phyloP scores from a whole-genome alignment of 2,113 vertebrate genomes.

The Brachypodius melanocephalos region DNA sequence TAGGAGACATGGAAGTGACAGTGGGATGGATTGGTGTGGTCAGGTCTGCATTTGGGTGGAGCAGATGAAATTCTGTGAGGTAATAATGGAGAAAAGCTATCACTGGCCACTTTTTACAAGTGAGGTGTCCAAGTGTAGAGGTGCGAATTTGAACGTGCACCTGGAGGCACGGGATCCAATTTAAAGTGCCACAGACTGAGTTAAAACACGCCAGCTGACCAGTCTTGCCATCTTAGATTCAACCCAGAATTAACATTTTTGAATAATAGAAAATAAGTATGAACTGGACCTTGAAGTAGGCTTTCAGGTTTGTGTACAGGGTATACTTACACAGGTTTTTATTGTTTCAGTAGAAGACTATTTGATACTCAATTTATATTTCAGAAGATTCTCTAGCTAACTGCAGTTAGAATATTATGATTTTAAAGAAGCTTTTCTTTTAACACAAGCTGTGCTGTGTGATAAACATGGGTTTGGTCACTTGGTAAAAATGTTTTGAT shows the following conservation, averaged over 20 bases:
- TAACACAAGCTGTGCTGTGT: neutral
- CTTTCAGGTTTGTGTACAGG: neutral
- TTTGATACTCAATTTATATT: neutral
- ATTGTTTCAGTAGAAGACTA: neutral
- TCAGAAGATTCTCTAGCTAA: neutral
- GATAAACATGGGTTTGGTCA: neutral
- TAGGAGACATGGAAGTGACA: neutral
- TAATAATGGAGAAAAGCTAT: neutral
- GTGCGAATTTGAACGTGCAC: neutral
- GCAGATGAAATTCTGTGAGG: neutral
- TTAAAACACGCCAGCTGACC: neutral
- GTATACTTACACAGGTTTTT: neutral
- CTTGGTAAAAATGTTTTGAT: neutral
- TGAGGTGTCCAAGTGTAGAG: neutral
- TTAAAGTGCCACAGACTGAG: neutral
- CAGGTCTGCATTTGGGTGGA: neutral
- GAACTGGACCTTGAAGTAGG: neutral
- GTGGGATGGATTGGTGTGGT: neutral
- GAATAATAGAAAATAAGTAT: neutral
- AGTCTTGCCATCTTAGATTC: neutral
- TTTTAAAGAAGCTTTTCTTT: conserved; percentile 8
- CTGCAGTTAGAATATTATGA: neutral
- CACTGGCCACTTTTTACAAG: neutral
- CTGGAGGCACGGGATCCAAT: neutral
- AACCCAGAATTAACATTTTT: neutral